Evolutionary conservation across 2,113 vertebrate genomes (phyloP).

Genomic region (Sinocyclocheilus rhinocerous): DNA sequence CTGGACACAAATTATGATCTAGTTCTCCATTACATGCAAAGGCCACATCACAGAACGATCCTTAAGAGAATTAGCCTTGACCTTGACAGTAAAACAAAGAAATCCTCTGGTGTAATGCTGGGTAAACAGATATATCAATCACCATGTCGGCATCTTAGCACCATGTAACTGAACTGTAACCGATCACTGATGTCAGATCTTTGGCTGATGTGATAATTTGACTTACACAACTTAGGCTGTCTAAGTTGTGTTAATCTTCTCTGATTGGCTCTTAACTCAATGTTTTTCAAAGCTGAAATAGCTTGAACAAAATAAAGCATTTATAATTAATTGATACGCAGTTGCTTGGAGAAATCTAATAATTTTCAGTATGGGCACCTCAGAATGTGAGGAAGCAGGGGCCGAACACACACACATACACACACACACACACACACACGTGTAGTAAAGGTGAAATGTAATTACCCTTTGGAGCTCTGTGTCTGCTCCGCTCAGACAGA

Average conservation of each 20-base stretch:
- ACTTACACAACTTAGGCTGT: conserved; percentile 49
- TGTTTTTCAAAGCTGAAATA: background rate
- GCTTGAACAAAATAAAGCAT: background rate
- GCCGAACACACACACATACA: background rate
- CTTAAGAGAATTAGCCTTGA: conserved; percentile 51
- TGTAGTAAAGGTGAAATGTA: conserved; percentile 23
- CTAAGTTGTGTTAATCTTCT: too few species aligned
- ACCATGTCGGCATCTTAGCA: background rate
- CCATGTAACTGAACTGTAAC: background rate
- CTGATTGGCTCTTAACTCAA: background rate
- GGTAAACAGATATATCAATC: conserved; percentile 35
- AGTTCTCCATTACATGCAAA: conserved; percentile 51
- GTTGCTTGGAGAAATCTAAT: background rate
- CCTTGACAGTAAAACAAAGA: conserved; percentile 49
- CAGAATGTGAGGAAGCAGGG: background rate
- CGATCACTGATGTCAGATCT: conserved; percentile 49
- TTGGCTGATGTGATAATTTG: conserved; percentile 56
- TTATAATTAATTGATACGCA: conserved; percentile 14
- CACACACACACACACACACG: background rate
- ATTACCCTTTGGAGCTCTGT: conserved; percentile 49
- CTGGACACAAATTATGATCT: conserved; percentile 52
- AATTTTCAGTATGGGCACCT: background rate
- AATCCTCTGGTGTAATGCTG: background rate
- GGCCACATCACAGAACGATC: conserved; percentile 47
- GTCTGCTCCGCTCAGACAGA: conserved; percentile 55